Percentiles rank a stretch among this genome's conserved stretches.
phyloP scores from a whole-genome alignment of 2,797 vertebrate genomes.

The Choloepus didactylus region DNA sequence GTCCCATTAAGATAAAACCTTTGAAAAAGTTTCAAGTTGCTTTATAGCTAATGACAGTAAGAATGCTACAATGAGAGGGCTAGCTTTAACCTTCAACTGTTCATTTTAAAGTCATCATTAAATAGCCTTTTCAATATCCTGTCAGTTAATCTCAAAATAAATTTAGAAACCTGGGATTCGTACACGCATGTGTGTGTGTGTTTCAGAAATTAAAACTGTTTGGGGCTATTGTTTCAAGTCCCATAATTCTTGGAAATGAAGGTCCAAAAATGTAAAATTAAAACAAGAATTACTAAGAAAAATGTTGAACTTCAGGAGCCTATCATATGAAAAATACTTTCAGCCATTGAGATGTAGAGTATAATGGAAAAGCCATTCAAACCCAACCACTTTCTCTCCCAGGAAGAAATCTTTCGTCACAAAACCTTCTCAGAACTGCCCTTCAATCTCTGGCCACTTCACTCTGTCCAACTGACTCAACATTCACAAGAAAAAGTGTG shows the following conservation, averaged over 20 bases:
- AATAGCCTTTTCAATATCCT: not conserved
- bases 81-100: not conserved
- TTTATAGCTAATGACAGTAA: conserved; percentile 19
- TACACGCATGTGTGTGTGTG: not conserved
- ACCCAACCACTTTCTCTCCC: not conserved
- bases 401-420: not conserved
- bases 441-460: not conserved
- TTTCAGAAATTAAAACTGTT: not conserved
- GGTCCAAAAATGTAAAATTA: not conserved
- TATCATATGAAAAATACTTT: not conserved
- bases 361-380: conserved; percentile 7
- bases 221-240: not conserved
- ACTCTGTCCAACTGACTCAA: not conserved
- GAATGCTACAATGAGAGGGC: not conserved
- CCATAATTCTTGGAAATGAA: not conserved
- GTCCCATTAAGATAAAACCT: conserved; percentile 20
- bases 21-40: conserved; percentile 21
- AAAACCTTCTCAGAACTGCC: not conserved
- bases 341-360: not conserved
- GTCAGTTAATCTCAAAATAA: conserved; percentile 47
- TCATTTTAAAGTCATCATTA: conserved; percentile 17
- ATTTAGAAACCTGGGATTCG: not conserved
- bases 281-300: not conserved
- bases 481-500: not conserved
- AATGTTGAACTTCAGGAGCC: not conserved